Conservation (phyloP, 2,113 vertebrate genomes). For the Progne subis region DNA sequence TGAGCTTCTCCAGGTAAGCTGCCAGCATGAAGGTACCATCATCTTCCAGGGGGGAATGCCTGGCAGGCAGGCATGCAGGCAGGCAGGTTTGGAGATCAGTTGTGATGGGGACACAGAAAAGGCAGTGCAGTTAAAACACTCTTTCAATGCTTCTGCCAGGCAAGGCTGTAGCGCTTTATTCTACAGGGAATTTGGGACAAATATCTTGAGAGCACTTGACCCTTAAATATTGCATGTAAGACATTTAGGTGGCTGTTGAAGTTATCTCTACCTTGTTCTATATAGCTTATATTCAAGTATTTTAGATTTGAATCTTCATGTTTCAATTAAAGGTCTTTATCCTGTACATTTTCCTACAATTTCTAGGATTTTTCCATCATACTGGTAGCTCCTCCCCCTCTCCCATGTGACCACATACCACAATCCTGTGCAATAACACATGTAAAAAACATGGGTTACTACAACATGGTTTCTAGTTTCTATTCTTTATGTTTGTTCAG, state of each 20-base stretch:
- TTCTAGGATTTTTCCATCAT: background rate
- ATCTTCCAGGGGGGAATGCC: background rate
- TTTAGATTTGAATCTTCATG: background rate
- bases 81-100: background rate
- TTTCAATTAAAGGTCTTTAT: background rate
- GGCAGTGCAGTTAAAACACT: background rate
- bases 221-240: background rate
- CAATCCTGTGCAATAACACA: background rate
- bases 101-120: background rate
- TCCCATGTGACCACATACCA: accelerated
- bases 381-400: background rate
- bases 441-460: background rate
- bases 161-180: background rate
- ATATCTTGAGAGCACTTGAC: background rate
- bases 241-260: background rate
- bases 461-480: background rate
- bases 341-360: background rate
- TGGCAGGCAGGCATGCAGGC: background rate
- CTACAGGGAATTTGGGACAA: background rate
- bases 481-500: background rate
- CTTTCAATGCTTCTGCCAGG: background rate
- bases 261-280: background rate
- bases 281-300: background rate
- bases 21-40: background rate
- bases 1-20: background rate